Base-by-base conservation (phyloP, 2,888 invertebrate genomes). In the Cheilosia pagana region DNA sequence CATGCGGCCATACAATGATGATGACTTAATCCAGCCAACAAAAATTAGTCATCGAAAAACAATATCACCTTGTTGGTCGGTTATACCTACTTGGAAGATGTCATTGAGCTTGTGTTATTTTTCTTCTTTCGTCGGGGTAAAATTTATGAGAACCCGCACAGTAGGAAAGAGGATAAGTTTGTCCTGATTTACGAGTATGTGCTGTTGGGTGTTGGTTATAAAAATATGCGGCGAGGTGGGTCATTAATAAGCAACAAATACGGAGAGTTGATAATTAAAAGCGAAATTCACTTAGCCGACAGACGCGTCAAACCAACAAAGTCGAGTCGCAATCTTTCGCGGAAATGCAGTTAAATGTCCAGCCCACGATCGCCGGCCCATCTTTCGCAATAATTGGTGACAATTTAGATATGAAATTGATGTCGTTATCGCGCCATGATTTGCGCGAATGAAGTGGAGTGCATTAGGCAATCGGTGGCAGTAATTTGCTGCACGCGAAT, bases 321-420 rank as follows among this genome's bases (percentile, higher is more conserved):
- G 5, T 16, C 23, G 21, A 6, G 45, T 25, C 16, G 55, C 48
- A 60, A 81, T 81, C 81, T 76, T 57, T 81, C 2, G 48, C 71
- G 82, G 82, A 82, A 82, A 78, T 68, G 78, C 67, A 62, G 31
- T 72, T 77, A 62, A 82, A 82, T 77, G 77, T 82, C 67, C 77
- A 78, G 67, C 72, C 78, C 78, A 82, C 77, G 60, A 67, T 14
- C 39, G 48, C 8, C 12, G 53, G 19, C 19, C 48, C 60, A 74
- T 78, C 72, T 67, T 16, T 28, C 3, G 82, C 78, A 82, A 62
- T 78, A 77, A 82, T 82, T 77, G 77, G 67, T 48, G 77, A 78
- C 82, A 82, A 82, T 82, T 77, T 82, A 77, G 82, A 82, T 77
- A 82, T 72, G 72, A 78, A 78, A 67, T 52, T 78, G 77, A 77